phyloP scores from a whole-genome alignment of 2,888 invertebrate genomes.

The Conops quadrifasciatus region DNA sequence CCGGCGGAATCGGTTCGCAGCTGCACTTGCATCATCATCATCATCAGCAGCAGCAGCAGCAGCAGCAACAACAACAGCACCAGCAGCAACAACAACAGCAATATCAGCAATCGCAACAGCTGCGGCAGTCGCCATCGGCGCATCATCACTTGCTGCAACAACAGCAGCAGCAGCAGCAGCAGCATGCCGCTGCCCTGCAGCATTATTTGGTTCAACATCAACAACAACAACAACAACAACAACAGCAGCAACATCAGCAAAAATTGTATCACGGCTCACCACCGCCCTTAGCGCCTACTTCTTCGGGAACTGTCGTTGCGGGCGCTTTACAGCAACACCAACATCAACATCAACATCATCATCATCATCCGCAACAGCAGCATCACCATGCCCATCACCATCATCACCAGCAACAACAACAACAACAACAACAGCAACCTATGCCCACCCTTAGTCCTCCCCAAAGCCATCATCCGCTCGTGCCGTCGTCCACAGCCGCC shows the following conservation, averaged over 20 bases:
- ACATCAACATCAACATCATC: constrained; percentile 44
- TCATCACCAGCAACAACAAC: constrained; percentile 53
- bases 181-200: constrained; percentile 49
- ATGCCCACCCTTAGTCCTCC: background rate
- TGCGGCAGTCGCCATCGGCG: constrained; percentile 48
- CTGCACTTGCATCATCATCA: constrained; percentile 33
- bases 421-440: constrained; percentile 44
- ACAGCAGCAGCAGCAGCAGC: constrained; percentile 50
- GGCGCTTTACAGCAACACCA: constrained; percentile 35
- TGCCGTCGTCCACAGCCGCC: constrained; percentile 45
- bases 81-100: constrained; percentile 52
- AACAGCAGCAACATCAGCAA: constrained; percentile 50
- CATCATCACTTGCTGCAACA: constrained; percentile 28
- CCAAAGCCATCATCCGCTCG: constrained; percentile 35
- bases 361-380: constrained; percentile 39
- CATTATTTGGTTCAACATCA: constrained; percentile 59
- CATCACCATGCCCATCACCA: constrained; percentile 33
- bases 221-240: constrained; percentile 51
- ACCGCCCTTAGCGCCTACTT: constrained; percentile 39
- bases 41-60: constrained; percentile 43
- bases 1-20: constrained; percentile 42
- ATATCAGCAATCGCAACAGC: constrained; percentile 46
- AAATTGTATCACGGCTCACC: constrained; percentile 41
- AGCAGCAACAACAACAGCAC: constrained; percentile 46
- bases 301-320: constrained; percentile 29